Conservation (phyloP, 2,113 vertebrate species). For the Lophotis ruficrista region DNA sequence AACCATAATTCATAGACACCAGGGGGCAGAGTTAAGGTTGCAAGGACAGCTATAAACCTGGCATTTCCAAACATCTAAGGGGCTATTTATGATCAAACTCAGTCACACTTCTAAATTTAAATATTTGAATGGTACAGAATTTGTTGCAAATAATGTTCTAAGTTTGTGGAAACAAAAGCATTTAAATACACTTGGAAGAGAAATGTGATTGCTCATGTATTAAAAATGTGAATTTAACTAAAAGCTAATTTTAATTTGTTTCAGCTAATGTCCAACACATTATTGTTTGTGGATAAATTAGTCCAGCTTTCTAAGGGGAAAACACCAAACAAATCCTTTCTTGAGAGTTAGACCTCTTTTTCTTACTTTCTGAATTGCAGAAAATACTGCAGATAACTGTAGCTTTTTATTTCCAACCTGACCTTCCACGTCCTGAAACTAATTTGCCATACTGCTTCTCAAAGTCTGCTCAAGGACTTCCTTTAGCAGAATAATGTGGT, state of each 20-base stretch:
- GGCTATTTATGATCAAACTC: not conserved
- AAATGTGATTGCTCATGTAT: not conserved
- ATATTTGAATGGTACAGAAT: not conserved
- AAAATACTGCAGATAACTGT: slow-evolving; percentile 67
- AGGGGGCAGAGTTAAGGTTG: slow-evolving; percentile 49
- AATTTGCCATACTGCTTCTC: slow-evolving; percentile 80
- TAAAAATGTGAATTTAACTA: not conserved
- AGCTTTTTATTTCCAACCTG: slow-evolving; percentile 73
- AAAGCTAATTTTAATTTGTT: slow-evolving; percentile 3
- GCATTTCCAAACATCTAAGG: not conserved
- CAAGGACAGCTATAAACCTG: slow-evolving; percentile 19
- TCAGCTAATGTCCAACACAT: not conserved
- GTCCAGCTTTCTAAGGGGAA: not conserved
- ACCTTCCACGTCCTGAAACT: slow-evolving; percentile 79
- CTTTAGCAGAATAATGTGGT: slow-evolving; percentile 86
- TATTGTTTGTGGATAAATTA: not conserved
- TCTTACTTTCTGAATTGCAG: slow-evolving; percentile 55
- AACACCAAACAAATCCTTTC: slow-evolving; percentile 8
- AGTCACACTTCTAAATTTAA: not conserved
- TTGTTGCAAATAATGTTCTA: not conserved
- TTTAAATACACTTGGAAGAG: not conserved
- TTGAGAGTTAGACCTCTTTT: slow-evolving; percentile 19
- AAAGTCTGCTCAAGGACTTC: slow-evolving; percentile 85
- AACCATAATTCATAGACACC: slow-evolving; percentile 3
- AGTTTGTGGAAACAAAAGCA: not conserved